Evolutionary conservation across 2,888 invertebrate species (phyloP).

Genomic region (Papilio elwesi): DNA sequence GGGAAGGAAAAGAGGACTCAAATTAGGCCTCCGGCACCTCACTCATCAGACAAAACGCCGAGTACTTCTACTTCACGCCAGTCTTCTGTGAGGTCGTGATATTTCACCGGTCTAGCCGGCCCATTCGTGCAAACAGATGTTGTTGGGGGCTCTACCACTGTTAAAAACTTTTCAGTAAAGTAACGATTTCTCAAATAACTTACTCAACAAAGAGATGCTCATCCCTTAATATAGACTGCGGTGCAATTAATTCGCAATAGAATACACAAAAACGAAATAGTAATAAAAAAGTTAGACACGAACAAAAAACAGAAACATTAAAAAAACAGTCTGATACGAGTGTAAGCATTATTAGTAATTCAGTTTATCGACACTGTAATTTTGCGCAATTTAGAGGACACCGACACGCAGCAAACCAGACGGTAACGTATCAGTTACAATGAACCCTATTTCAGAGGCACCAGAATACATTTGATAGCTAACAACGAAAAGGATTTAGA

Average conservation of each 20-base stretch:
- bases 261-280: not conserved
- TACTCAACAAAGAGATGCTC: too few species aligned
- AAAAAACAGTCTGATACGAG: not conserved
- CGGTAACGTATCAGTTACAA: slow-evolving; percentile 21
- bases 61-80: too few species aligned
- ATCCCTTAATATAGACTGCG: not conserved
- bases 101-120: too few species aligned
- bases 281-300: not conserved
- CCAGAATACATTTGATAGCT: slow-evolving; percentile 22
- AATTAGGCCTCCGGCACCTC: too few species aligned
- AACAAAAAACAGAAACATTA: not conserved
- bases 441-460: slow-evolving; percentile 18
- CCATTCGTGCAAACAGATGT: too few species aligned
- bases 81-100: too few species aligned
- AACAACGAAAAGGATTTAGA: slow-evolving; percentile 16
- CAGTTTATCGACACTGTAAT: slow-evolving; percentile 20
- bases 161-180: too few species aligned
- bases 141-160: too few species aligned
- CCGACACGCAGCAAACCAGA: slow-evolving; percentile 17
- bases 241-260: not conserved
- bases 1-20: too few species aligned
- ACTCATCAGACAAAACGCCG: too few species aligned
- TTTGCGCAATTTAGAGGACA: slow-evolving; percentile 24
- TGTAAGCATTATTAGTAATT: slow-evolving; percentile 22
- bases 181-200: too few species aligned